These are phyloP conservation scores for Hydrotaea cyrtoneurina DNA, from an alignment of 2,888 invertebrate species.

Conservation along the genomic window DNA sequence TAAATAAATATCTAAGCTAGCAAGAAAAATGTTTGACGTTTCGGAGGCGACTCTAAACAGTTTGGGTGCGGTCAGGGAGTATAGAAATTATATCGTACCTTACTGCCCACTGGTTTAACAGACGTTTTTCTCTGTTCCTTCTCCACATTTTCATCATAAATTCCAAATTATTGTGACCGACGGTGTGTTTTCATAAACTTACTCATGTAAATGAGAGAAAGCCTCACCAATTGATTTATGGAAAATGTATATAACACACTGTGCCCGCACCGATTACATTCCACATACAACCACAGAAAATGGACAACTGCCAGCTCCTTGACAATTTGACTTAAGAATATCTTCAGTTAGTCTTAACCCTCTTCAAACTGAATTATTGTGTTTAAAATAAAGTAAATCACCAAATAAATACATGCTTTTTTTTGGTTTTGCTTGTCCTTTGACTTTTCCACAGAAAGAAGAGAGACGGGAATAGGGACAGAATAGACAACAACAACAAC, in stretches of 20 bases:
- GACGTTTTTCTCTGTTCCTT: no score
- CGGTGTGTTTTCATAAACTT: no score
- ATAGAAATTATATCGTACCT: no score
- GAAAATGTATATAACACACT: neutral
- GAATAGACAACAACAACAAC: neutral
- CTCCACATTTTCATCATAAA: no score
- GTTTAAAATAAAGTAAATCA: conserved; percentile 20
- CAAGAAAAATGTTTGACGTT: no score
- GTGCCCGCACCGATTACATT: neutral
- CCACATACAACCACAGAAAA: neutral
- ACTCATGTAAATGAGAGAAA: no score
- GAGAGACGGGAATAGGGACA: neutral
- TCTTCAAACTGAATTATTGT: conserved; percentile 6
- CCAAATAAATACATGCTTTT: conserved; percentile 7
- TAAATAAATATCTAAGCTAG: no score
- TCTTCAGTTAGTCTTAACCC: neutral
- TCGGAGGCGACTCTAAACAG: no score
- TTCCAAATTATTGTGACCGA: no score
- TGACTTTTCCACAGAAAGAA: neutral
- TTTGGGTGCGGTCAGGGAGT: no score
- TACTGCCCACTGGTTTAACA: no score
- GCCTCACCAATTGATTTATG: neutral
- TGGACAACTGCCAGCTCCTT: neutral
- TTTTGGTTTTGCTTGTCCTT: neutral
- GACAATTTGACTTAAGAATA: neutral